Conservation (phyloP, 2,113 vertebrate genomes). For the Gopherus flavomarginatus region DNA sequence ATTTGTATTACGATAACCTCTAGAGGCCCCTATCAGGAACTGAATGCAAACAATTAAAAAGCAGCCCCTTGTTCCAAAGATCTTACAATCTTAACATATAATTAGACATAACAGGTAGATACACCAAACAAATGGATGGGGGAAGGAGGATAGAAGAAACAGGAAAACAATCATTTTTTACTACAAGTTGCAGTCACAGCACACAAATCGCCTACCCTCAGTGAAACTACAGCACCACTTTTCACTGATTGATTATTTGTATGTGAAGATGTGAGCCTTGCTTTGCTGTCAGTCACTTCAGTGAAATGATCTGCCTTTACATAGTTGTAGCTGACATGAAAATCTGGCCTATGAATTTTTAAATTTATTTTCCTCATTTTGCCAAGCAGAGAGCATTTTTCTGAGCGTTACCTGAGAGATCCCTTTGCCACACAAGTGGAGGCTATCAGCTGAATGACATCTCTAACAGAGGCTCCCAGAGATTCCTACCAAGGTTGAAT, state of each 20-base stretch:
- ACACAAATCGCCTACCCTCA: background rate
- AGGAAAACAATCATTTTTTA: background rate
- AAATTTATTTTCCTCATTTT: background rate
- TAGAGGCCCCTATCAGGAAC: background rate
- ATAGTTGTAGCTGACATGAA: constrained; percentile 29
- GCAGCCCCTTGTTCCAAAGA: background rate
- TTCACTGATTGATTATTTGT: background rate
- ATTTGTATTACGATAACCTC: background rate
- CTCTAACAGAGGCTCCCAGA: background rate
- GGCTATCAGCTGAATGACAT: background rate
- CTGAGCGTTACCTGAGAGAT: background rate
- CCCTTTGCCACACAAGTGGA: constrained; percentile 3
- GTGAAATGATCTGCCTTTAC: background rate
- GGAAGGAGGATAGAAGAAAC: background rate
- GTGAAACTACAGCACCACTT: background rate
- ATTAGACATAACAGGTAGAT: background rate
- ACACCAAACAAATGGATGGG: background rate
- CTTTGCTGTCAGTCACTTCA: background rate
- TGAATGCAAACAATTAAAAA: background rate
- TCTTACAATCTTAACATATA: background rate
- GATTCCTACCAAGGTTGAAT: background rate
- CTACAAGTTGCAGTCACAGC: background rate
- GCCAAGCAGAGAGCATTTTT: background rate
- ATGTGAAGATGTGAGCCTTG: rapidly evolving
- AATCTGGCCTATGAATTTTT: background rate